A percentile compares a stretch with the other conserved stretches of the same genome.
These are phyloP conservation scores for Scaptomyza caliginosa DNA, from an alignment of 2,888 invertebrate genomes.

Conservation along the genomic window DNA sequence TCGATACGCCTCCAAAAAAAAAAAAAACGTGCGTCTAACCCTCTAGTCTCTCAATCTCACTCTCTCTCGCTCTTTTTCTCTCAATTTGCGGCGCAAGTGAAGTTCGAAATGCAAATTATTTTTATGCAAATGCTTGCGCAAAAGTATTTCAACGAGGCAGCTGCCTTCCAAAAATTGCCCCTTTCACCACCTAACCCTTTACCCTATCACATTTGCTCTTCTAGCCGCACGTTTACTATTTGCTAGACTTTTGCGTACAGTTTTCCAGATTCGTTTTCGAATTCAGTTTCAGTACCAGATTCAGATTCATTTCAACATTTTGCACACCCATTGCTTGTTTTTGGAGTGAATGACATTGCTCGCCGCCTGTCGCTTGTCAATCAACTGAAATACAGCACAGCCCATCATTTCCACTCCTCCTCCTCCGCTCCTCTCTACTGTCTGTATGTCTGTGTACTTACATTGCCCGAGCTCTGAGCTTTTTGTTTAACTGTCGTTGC, in stretches of 20 bases:
- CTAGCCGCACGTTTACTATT: slow-evolving; percentile 2
- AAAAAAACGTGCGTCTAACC: slow-evolving; percentile 28
- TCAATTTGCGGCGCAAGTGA: slow-evolving; percentile 29
- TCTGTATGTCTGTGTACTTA: slow-evolving; percentile 8
- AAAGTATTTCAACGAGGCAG: slow-evolving; percentile 66
- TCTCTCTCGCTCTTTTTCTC: background rate
- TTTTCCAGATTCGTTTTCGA: slow-evolving; percentile 27
- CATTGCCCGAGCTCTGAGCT: background rate
- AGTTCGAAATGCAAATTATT: slow-evolving; percentile 71
- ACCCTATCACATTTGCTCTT: too few species aligned
- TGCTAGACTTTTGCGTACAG: slow-evolving; percentile 18
- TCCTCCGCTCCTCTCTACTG: background rate
- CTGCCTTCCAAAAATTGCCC: slow-evolving; percentile 1
- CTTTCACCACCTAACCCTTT: background rate
- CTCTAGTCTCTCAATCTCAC: background rate
- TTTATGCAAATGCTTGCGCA: slow-evolving; percentile 62
- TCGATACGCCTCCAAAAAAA: slow-evolving; percentile 14
- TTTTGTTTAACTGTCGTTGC: background rate
- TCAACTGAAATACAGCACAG: slow-evolving; percentile 47
- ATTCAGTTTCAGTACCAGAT: slow-evolving; percentile 31
- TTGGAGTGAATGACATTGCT: slow-evolving; percentile 58
- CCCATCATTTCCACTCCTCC: background rate
- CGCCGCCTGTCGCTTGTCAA: slow-evolving; percentile 64
- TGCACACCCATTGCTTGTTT: slow-evolving; percentile 66
- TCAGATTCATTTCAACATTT: slow-evolving; percentile 62